Conservation (phyloP, 2,797 vertebrate species). For the Pitangus sulphuratus region DNA sequence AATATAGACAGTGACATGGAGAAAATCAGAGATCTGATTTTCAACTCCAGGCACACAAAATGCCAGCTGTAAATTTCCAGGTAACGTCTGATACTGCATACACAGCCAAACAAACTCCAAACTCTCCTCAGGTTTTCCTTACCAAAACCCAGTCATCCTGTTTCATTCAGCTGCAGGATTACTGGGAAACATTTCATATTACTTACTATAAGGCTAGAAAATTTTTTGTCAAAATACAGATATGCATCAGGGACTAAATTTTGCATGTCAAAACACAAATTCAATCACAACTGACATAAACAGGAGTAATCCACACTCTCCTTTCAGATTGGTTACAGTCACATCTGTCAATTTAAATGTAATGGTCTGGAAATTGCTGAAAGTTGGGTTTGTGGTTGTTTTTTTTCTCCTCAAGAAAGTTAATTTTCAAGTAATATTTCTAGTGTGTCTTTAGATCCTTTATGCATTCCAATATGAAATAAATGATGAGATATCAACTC, state of each 20-base stretch:
- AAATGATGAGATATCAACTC: neutral
- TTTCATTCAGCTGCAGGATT: neutral
- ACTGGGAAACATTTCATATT: neutral
- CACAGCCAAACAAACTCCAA: neutral
- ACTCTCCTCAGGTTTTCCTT: neutral
- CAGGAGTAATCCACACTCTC: neutral
- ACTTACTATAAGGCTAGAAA: neutral
- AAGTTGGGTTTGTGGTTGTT: neutral
- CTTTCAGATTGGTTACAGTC: neutral
- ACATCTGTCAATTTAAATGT: neutral
- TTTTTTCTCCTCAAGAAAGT: neutral
- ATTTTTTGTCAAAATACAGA: neutral
- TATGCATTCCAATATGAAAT: neutral
- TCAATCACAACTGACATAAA: neutral
- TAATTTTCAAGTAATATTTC: neutral
- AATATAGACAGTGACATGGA: neutral
- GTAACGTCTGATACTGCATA: accelerated
- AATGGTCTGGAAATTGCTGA: neutral
- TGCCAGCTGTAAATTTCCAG: neutral
- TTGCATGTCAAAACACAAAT: neutral
- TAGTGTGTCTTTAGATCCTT: neutral
- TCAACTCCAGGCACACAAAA: neutral
- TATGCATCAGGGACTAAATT: neutral
- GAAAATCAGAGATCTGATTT: neutral
- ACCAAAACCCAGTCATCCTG: neutral